phyloP scores from a whole-genome alignment of 2,888 invertebrate genomes.

The Plagodis dolabraria region DNA sequence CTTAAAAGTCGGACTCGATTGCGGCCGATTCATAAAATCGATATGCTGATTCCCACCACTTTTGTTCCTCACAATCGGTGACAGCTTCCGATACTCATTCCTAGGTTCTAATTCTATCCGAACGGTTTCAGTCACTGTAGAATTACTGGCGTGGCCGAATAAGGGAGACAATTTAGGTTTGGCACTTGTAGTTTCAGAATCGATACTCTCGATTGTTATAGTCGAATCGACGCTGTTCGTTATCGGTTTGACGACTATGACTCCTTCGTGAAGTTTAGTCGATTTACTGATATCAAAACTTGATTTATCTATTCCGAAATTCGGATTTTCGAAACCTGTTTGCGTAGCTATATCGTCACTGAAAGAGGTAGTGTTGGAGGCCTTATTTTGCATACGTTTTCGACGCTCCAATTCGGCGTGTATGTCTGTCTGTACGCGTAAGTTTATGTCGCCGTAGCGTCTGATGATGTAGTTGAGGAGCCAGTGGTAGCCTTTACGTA shows the following conservation, averaged over 20 bases:
- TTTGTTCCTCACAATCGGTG: slow-evolving; percentile 68
- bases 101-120: slow-evolving; percentile 75
- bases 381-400: slow-evolving; percentile 66
- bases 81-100: slow-evolving; percentile 71
- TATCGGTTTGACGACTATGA: slow-evolving; percentile 75
- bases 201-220: slow-evolving; percentile 71
- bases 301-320: slow-evolving; percentile 57
- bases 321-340: slow-evolving; percentile 80
- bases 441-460: slow-evolving; percentile 87
- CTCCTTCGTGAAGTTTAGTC: slow-evolving; percentile 47
- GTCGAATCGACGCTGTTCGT: slow-evolving; percentile 69
- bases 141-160: slow-evolving; percentile 66
- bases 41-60: slow-evolving; percentile 62
- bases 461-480: slow-evolving; percentile 87
- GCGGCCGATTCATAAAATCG: slow-evolving; percentile 73
- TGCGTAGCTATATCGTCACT: slow-evolving; percentile 75
- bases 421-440: slow-evolving; percentile 87
- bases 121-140: slow-evolving; percentile 56
- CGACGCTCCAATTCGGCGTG: slow-evolving; percentile 82
- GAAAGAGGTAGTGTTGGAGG: slow-evolving; percentile 66
- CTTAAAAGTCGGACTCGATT: slow-evolving; percentile 71
- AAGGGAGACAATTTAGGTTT: slow-evolving; percentile 76
- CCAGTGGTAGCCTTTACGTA: slow-evolving; percentile 89
- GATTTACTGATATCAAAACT: slow-evolving; percentile 36
- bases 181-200: slow-evolving; percentile 57